phyloP scores from a whole-genome alignment of 2,797 vertebrate species.

The Kryptopterus vitreolus region DNA sequence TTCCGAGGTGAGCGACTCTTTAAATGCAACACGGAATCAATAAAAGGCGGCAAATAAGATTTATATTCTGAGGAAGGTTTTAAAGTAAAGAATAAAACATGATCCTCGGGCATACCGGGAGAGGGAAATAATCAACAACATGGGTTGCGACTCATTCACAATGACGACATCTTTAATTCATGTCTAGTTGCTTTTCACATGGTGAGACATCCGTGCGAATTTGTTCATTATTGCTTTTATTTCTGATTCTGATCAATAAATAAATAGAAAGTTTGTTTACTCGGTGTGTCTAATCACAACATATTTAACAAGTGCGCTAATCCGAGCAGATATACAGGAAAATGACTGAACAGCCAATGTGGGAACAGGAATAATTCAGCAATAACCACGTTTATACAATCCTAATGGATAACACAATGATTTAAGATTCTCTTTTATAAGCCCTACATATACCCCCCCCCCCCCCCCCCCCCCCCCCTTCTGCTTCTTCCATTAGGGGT shows the following conservation, averaged over 20 bases:
- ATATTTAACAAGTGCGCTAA: not conserved
- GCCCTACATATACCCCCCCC: too few species aligned
- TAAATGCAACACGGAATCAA: slow-evolving; percentile 36
- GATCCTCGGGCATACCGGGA: not conserved
- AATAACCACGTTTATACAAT: not conserved
- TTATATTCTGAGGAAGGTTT: slow-evolving; percentile 1
- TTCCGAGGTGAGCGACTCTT: slow-evolving; percentile 48
- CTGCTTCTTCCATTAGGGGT: too few species aligned
- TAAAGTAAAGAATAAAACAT: not conserved
- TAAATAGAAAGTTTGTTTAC: not conserved
- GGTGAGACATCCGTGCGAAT: not conserved
- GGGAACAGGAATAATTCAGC: too few species aligned
- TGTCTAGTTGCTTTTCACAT: not conserved
- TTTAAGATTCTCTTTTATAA: not conserved
- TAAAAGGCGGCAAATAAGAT: slow-evolving; percentile 20
- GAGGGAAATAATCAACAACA: slow-evolving; percentile 1
- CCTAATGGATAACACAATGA: not conserved
- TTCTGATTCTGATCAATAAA: too few species aligned
- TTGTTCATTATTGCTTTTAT: too few species aligned
- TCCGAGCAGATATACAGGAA: not conserved
- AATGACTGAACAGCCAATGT: not conserved
- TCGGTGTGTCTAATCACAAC: not conserved
- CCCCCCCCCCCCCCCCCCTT: too few species aligned
- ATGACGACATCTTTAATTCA: not conserved
- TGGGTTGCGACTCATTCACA: not conserved